Percentiles rank a stretch among this genome's conserved stretches.
Evolutionary conservation across 2,797 vertebrate genomes (phyloP).

Genomic region (Sternarchorhynchus goeldii): DNA sequence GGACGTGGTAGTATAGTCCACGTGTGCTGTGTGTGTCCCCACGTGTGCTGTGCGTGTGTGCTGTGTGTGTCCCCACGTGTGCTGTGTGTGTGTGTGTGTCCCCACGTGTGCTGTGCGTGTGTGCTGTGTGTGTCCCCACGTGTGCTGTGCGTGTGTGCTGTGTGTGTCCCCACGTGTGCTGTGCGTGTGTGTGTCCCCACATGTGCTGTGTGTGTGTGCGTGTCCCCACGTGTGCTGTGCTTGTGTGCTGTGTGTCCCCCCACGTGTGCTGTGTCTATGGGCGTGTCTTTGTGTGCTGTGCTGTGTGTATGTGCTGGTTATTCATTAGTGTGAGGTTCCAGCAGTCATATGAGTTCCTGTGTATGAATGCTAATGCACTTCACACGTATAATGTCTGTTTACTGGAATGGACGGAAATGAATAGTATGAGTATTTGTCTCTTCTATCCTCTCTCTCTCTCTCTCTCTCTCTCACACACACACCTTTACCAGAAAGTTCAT

Average conservation of each 20-base stretch:
- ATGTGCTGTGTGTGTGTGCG: neutral
- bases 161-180: neutral
- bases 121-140: neutral
- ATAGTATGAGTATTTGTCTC: constrained; percentile 5
- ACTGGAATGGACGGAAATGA: neutral
- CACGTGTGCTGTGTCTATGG: neutral
- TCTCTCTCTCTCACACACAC: constrained; percentile 33
- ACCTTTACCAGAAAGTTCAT: constrained; percentile 23
- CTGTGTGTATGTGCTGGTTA: no score
- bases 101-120: no score
- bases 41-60: neutral
- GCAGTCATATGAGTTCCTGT: no score
- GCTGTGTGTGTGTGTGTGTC: neutral
- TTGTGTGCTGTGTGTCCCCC: neutral
- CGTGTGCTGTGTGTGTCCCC: neutral
- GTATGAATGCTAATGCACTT: no score
- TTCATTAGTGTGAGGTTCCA: no score
- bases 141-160: neutral
- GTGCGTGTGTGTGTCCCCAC: no score
- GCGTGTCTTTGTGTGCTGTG: neutral
- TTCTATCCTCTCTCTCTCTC: neutral
- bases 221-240: neutral
- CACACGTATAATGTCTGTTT: neutral
- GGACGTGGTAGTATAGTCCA: no score
- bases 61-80: neutral